These are phyloP conservation scores for Drosophila navojoa DNA, from an alignment of 1,140 invertebrate genomes.

Conservation along the genomic window DNA sequence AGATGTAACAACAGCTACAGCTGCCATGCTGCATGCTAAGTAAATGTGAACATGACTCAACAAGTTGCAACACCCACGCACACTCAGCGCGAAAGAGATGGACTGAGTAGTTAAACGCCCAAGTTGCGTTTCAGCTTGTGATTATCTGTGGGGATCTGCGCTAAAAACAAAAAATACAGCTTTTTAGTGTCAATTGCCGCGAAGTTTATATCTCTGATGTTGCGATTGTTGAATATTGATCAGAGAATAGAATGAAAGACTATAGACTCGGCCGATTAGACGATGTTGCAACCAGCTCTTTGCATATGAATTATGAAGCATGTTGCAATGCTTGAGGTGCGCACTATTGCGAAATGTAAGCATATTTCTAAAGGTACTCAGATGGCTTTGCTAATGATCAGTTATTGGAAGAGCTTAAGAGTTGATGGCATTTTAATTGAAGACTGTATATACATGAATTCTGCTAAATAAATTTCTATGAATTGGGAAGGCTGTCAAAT, in stretches of 20 bases:
- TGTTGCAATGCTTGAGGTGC: not conserved
- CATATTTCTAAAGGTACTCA: too few relatives aligned
- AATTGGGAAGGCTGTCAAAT: too few relatives aligned
- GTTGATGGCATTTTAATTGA: too few relatives aligned
- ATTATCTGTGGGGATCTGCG: slow-evolving; percentile 29
- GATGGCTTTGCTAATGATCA: too few relatives aligned
- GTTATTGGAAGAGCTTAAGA: too few relatives aligned
- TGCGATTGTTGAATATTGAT: slow-evolving; percentile 11
- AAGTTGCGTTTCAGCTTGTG: slow-evolving; percentile 34
- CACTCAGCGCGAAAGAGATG: not conserved
- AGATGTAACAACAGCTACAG: not conserved
- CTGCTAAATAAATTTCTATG: too few relatives aligned
- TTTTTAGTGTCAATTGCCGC: slow-evolving; percentile 34
- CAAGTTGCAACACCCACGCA: slow-evolving; percentile 59
- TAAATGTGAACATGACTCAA: slow-evolving; percentile 69
- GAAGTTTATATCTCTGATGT: not conserved
- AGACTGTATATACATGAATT: too few relatives aligned
- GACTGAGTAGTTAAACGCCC: not conserved
- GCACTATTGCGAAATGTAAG: too few relatives aligned
- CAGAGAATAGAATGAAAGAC: slow-evolving; percentile 4
- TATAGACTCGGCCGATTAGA: slow-evolving; percentile 6
- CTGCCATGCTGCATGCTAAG: slow-evolving; percentile 68
- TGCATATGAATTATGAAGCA: not conserved
- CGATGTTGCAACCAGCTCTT: slow-evolving; percentile 25
- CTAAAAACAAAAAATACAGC: slow-evolving; percentile 17